A percentile compares a stretch with the other conserved stretches of the same genome.
These are phyloP conservation scores for Darevskia mixta DNA, from an alignment of 2,797 vertebrate species.

Conservation along the genomic window DNA sequence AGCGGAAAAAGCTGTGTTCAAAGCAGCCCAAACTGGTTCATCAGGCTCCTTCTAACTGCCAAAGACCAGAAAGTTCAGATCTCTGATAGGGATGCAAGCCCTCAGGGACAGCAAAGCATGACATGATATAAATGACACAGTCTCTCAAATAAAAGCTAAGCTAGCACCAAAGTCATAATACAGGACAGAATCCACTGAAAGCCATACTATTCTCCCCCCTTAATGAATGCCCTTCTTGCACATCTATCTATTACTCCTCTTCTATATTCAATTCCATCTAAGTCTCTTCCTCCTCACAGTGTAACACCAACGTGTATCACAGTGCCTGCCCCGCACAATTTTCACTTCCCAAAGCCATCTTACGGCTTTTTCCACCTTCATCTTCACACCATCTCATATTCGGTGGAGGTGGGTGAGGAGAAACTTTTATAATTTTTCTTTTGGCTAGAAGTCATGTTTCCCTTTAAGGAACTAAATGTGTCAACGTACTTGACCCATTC, in stretches of 20 bases:
- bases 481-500: not conserved
- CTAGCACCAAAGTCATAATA: not conserved
- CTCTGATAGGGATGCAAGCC: constrained; percentile 15
- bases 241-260: not conserved
- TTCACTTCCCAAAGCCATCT: constrained; percentile 17
- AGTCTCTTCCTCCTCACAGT: constrained; percentile 19
- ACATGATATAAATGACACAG: not conserved
- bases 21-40: constrained; percentile 25
- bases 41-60: constrained; percentile 26
- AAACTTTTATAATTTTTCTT: not conserved
- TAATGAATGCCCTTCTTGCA: constrained; percentile 15
- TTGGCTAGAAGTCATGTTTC: not conserved
- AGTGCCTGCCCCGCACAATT: too few relatives aligned
- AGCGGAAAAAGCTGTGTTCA: constrained; percentile 23
- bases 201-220: not conserved
- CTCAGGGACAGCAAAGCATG: not conserved
- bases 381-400: constrained; percentile 9
- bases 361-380: not conserved
- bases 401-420: not conserved
- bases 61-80: constrained; percentile 7
- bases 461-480: not conserved
- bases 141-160: not conserved
- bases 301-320: not conserved
- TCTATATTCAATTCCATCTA: constrained; percentile 21
- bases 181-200: not conserved